Base-by-base conservation (phyloP, 2,888 invertebrate species). In the Endomychus coccineus region DNA sequence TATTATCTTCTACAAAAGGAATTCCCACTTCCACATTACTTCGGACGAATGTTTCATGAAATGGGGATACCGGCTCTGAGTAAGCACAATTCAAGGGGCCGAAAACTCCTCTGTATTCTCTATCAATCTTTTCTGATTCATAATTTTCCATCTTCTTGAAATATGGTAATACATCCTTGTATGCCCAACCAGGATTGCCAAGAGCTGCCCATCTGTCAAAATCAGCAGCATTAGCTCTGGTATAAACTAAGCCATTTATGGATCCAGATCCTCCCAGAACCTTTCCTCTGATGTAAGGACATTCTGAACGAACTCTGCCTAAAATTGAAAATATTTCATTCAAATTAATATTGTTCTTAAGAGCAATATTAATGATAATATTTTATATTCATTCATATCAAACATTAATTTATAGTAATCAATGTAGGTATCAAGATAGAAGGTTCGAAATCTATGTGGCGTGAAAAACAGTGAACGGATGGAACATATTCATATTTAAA, bases 121-220 rank as follows among this genome's bases (percentile, higher is more conserved):
- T 13, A 16, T 34, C 19, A 11, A 30, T 16, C 9, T 16, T 34
- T 17, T 16, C 2, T 5, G 28, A 25, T 64, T 84, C 82, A 59
- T 83, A 85, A 59, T 86, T 45, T 36, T 55, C 52, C 1, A 54
- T 52, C 44, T 56, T 57, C 15, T 50, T 48, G 39, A 61, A 74
- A 48, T 73, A 74, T 1, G 70, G 71, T 10, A 73, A 55, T 3
- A 65, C 72, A 1, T 78, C 74, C 1, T 67, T 51, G 50, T 77
- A 78, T 2, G 80, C 72, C 91, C 91, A 91, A 5, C 87, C 88
- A 0, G 78, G 70, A 51, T 90, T 90, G 0, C 90, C 90, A 34
- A 42, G 11, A 19, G 42, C 21, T 46, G 65, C 70, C 76, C 76
- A 86, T 61, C 70, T 63, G 48, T 86, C 78, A 62, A 79, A 86